Percentiles rank a stretch among this genome's conserved stretches.
These are phyloP conservation scores for Osmoderma eremita DNA, from an alignment of 2,888 invertebrate species.

Conservation along the genomic window DNA sequence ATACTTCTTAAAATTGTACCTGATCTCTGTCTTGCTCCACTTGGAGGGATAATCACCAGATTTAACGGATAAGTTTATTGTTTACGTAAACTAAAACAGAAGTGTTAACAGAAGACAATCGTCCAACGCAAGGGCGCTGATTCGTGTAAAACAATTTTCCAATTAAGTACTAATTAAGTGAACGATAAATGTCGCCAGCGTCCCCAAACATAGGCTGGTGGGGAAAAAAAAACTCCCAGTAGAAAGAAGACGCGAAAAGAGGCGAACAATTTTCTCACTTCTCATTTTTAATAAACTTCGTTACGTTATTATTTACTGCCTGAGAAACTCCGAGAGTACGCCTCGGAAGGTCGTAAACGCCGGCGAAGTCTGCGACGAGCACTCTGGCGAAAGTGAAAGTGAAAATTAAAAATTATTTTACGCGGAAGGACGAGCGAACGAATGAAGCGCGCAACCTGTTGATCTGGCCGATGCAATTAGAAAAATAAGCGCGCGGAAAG, in stretches of 20 bases:
- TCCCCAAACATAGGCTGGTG: neutral
- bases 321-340: constrained; percentile 13
- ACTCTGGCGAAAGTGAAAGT: constrained; percentile 34
- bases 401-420: constrained; percentile 56
- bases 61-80: too few species aligned
- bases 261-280: constrained; percentile 12
- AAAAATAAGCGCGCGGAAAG: constrained; percentile 46
- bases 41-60: too few species aligned
- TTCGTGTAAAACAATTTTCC: constrained; percentile 30
- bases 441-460: constrained; percentile 53
- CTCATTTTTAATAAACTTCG: constrained; percentile 40
- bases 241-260: constrained; percentile 4
- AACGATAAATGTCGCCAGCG: constrained; percentile 20
- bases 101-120: constrained; percentile 29
- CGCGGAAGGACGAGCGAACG: constrained; percentile 47
- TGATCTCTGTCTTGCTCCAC: too few species aligned
- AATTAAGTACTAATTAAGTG: constrained; percentile 24
- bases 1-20: neutral
- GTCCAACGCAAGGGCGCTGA: constrained; percentile 12
- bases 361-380: neutral
- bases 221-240: constrained; percentile 4
- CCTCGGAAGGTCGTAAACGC: neutral
- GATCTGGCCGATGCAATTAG: constrained; percentile 46
- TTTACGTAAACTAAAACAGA: too few species aligned
- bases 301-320: constrained; percentile 39